Conservation (phyloP, 2,797 vertebrate genomes). For the Poeciliopsis gracilis region DNA sequence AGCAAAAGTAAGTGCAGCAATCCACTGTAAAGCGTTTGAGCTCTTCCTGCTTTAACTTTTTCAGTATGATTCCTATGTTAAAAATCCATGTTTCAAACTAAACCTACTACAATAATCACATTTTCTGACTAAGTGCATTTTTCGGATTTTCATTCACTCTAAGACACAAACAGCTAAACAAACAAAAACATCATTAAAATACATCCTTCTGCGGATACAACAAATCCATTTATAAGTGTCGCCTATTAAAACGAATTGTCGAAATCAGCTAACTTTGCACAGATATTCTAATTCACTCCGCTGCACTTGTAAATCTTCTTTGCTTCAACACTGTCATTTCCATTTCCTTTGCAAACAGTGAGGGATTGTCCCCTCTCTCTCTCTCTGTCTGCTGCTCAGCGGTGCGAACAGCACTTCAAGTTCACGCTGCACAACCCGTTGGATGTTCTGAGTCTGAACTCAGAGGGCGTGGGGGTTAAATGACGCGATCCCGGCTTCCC, state of each 20-base stretch:
- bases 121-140: neutral
- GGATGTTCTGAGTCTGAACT: constrained; percentile 14
- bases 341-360: constrained; percentile 13
- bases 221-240: neutral
- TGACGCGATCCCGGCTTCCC: constrained; percentile 49
- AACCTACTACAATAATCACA: neutral
- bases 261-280: neutral
- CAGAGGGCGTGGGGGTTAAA: constrained; percentile 24
- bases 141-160: neutral
- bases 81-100: neutral
- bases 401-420: neutral
- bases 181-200: neutral
- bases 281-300: neutral
- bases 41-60: neutral
- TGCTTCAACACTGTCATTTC: constrained; percentile 4
- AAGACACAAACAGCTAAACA: neutral
- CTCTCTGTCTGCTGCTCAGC: neutral
- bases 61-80: neutral
- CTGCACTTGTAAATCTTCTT: constrained; percentile 7
- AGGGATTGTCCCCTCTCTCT: constrained; percentile 16
- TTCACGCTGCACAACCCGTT: constrained; percentile 12
- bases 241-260: neutral
- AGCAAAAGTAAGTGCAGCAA: neutral
- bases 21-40: neutral
- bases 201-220: neutral